Evolutionary conservation across 2,888 invertebrate genomes (phyloP), one percentile per base, ranked within the genome.

Genomic region (Frankliniella intonsa): DNA sequence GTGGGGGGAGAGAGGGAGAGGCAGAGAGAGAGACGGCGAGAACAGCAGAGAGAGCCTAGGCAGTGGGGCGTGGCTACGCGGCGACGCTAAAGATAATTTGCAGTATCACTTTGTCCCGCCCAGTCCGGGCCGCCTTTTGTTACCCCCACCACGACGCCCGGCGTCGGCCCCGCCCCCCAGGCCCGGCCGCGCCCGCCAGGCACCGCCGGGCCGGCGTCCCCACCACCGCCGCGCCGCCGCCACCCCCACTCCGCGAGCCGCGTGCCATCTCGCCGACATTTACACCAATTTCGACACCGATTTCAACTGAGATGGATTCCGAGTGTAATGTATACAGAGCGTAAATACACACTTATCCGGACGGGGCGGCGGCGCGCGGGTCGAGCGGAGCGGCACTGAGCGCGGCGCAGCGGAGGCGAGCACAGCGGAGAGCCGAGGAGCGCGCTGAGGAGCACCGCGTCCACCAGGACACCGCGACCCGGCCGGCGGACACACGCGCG

Each of bases 291-390:
- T 76, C 69, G 69, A 76, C 69, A 76, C 69, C 69, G 69, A 76
- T 76, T 76, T 76, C 69, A 76, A 76, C 69, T 76, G 69, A 76
- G 69, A 76, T 76, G 69, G 69, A 76, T 76, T 76, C 69, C 69
- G 69, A 76, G 69, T 76, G 69, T 76, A 76, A 76, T 76, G 69
- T 76, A 76, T 76, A 76, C 69, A 76, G 69, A 76, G 69, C 69
- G 69, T 76, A 76, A 76, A 76, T 76, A 76, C 69, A 76, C 69
- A 76, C 69, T 76, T 76, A 76, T 25, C 69, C 69, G 69, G 69
- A 25, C 25, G 69, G 69, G 69, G 22, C 69, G 69, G 69, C 38
- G 38, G 38, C 38, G 38, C 55, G 69, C 69, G 69, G 69, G 69
- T 5, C 22, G 69, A 22, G 69, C 69, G 69, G n/a, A n/a, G 38